A percentile compares a stretch with the other conserved stretches of the same genome.
Evolutionary conservation across 1,140 invertebrate species (phyloP).

Genomic region (Cotesia chilonis): DNA sequence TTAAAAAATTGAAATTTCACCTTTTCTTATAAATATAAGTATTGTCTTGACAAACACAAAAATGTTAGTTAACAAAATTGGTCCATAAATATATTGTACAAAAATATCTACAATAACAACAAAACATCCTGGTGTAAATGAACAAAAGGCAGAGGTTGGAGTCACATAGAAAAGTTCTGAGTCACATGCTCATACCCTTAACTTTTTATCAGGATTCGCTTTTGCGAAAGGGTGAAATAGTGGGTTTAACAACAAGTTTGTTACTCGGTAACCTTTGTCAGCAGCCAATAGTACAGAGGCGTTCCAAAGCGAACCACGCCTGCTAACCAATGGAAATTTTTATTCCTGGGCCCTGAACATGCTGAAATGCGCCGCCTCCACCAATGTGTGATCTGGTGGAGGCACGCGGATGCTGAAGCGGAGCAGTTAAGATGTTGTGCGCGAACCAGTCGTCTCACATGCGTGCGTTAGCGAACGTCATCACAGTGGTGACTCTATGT

Average conservation of each 20-base stretch:
- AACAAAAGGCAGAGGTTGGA: too few relatives aligned
- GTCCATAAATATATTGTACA: too few relatives aligned
- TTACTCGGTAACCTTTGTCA: slow-evolving; percentile 31
- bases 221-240: not conserved
- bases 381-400: slow-evolving; percentile 46
- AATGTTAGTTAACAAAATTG: too few relatives aligned
- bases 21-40: too few relatives aligned
- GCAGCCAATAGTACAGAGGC: slow-evolving; percentile 45
- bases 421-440: slow-evolving; percentile 11
- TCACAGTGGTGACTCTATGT: slow-evolving; percentile 19
- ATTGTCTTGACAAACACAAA: too few relatives aligned
- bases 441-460: slow-evolving; percentile 54
- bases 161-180: too few relatives aligned
- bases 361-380: slow-evolving; percentile 33
- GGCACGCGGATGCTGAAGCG: slow-evolving; percentile 32
- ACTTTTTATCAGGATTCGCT: not conserved
- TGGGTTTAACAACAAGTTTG: slow-evolving; percentile 4
- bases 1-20: too few relatives aligned
- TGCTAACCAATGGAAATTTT: slow-evolving; percentile 14
- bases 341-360: not conserved
- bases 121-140: too few relatives aligned
- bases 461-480: slow-evolving; percentile 54
- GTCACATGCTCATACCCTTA: too few relatives aligned
- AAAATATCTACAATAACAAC: too few relatives aligned
- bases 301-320: slow-evolving; percentile 14